Evolutionary conservation across 2,888 invertebrate genomes (phyloP), one percentile per base, ranked within the genome.

Genomic region (Protophormia terraenovae): DNA sequence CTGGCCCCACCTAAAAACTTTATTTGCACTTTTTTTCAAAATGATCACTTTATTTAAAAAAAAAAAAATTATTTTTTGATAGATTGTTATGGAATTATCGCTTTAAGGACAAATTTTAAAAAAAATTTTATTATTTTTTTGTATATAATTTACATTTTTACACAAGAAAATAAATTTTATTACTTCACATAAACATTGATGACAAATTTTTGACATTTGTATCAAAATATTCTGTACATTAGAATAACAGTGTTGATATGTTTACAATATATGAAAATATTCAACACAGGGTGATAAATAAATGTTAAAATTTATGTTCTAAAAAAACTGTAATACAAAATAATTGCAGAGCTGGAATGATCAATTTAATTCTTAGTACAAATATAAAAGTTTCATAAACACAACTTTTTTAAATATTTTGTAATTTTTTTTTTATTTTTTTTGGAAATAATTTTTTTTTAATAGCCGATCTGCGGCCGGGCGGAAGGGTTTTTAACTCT

Each of bases 1-100:
- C 29, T 16, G 53, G 27, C 82, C 82, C 82, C 82, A 81, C 82
- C 82, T 82, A 69, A 38, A 81, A 82, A 76, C 60, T 47, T 38
- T 32, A 22, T n/a, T 75, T 53, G 35, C 19, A 12, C 35, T 38
- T 32, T 24, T 75, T 75, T 27, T n/a, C n/a, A n/a, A n/a, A n/a
- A n/a, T n/a, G n/a, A n/a, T n/a, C n/a, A n/a, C n/a, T n/a, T n/a
- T n/a, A 8, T 14, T 29, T 2, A 41, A 12, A 12, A 27, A 29
- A 29, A 22, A 41, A 22, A 38, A n/a, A 62, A 62, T 7, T 3
- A 6, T 50, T 35, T 32, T 1, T 22, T 16, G 0, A 22, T 35
- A 27, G 27, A 14, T 19, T 45, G 41, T 60, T 32, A 6, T 45
- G 24, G 4, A 2, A 5, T 32, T 53, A 29, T 47, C 12, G 41